Evolutionary conservation across 2,113 vertebrate species (phyloP).

Genomic region (Calyptomena viridis): DNA sequence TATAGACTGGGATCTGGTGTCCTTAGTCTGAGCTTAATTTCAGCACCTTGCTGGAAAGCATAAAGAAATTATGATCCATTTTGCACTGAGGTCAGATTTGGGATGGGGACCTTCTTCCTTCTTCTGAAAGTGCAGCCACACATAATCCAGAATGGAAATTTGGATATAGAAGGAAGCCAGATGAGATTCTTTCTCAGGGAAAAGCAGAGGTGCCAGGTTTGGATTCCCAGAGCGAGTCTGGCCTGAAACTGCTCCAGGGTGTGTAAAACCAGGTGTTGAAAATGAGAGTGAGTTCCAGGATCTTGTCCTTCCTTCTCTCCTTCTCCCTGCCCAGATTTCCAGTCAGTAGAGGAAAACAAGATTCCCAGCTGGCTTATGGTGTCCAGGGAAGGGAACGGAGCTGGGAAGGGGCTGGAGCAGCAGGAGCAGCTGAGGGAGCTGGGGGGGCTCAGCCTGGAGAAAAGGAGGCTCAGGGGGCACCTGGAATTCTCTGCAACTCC

Average conservation of each 20-base stretch:
- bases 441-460: neutral
- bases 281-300: neutral
- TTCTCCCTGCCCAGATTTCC: neutral
- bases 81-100: neutral
- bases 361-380: neutral
- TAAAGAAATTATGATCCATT: neutral
- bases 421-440: neutral
- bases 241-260: neutral
- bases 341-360: neutral
- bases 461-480: neutral
- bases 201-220: neutral
- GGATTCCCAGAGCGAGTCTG: neutral
- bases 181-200: neutral
- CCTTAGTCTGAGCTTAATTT: neutral
- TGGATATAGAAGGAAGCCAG: neutral
- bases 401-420: neutral
- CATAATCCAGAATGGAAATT: neutral
- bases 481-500: neutral
- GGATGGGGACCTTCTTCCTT: neutral
- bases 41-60: neutral
- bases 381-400: fast-evolving
- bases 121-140: fast-evolving
- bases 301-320: neutral
- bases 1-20: neutral
- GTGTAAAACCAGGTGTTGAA: neutral